Percentiles rank a stretch among this genome's conserved stretches.
These are phyloP conservation scores for Heliconius hortense DNA, from an alignment of 2,888 invertebrate genomes.

Conservation along the genomic window DNA sequence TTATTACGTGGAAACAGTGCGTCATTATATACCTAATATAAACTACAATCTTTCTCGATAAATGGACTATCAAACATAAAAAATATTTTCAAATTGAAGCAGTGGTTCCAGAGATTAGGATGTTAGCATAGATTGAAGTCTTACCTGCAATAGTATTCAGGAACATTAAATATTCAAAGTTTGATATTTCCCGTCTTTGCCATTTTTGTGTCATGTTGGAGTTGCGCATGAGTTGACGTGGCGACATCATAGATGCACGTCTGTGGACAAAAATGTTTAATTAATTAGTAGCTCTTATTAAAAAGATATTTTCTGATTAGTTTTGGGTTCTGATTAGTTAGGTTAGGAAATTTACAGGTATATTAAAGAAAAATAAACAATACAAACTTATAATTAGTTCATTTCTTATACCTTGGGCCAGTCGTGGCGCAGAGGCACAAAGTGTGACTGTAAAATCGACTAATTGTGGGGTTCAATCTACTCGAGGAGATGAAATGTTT, in stretches of 20 bases:
- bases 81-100: too few relatives aligned
- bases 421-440: too few relatives aligned
- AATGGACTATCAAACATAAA: too few relatives aligned
- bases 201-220: conserved; percentile 99
- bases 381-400: background rate
- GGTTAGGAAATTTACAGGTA: background rate
- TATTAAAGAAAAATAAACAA: background rate
- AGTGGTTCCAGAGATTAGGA: too few relatives aligned
- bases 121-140: conserved; percentile 46
- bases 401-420: background rate
- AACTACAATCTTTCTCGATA: too few relatives aligned
- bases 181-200: conserved; percentile 99
- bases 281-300: background rate
- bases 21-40: too few relatives aligned
- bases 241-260: conserved; percentile 99
- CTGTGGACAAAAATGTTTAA: conserved; percentile 57
- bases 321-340: background rate
- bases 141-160: conserved; percentile 99
- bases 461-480: too few relatives aligned
- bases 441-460: too few relatives aligned
- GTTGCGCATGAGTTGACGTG: conserved; percentile 98
- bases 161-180: conserved; percentile 99
- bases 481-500: too few relatives aligned
- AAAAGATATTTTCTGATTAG: background rate
- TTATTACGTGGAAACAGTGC: too few relatives aligned